Evolutionary conservation across 2,797 vertebrate genomes (phyloP), one percentile per base, ranked within the genome.

Genomic region (Hippopotamyrus pictus): DNA sequence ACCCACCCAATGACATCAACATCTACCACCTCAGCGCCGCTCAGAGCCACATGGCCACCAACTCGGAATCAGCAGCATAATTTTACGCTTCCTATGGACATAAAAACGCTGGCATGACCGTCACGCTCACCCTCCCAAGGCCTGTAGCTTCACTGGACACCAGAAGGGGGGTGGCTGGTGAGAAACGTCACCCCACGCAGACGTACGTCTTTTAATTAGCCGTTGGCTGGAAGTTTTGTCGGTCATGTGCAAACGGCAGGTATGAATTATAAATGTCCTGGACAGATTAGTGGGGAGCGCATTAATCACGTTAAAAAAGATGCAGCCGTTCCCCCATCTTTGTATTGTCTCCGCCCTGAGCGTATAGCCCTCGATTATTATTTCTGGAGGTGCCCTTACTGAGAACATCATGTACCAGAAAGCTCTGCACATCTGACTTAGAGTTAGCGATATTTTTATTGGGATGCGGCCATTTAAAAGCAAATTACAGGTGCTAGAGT

Each of bases 1-100:
- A 3, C 89, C 90, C 84, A 86, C 90, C 93, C 93, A 93, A 95
- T 95, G 94, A 93, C 89, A 91, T 93, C 92, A 94, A 93, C 94
- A 94, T 90, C 92, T 92, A 51, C 92, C 62, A 92, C 88, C 83
- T 90, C 91, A 87, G 91, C 89, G 89, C 91, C 90, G 90, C 73
- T 65, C 89, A 89, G 92, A 0, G 88, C 92, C 86, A 79, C 51
- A 90, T 89, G 82, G 88, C 88, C 86, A 89, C 41, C 46, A 57
- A 29, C 82, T 46, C 6, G 51, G 25, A 37, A 48, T 5, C 29
- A 3, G 12, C 12, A 51, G 37, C 86, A 54, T 54, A n/a, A 87
- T 51, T n/a, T n/a, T 87, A 53, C 1, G 9, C 86, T 57, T 59
- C 53, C 59, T 65, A 22, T 29, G 8, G 51, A 59, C 57, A 37